Conservation (phyloP, 2,888 invertebrate species). For the Cylindroiulus punctatus region DNA sequence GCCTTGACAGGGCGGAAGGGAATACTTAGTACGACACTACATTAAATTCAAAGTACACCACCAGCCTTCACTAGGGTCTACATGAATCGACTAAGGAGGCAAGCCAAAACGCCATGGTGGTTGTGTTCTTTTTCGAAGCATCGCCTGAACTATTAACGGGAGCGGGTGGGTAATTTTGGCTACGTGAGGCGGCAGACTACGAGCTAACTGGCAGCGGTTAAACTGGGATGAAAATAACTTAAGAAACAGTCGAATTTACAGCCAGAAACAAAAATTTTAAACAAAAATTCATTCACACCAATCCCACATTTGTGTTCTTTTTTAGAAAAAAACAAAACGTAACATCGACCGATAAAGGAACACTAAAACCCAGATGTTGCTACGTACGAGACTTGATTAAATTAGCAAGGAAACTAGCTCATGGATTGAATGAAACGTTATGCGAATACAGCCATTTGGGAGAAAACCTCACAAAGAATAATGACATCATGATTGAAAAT, state of each 20-base stretch:
- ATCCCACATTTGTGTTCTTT: conserved; percentile 37
- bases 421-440: conserved; percentile 41
- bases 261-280: background rate
- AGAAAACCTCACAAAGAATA: conserved; percentile 47
- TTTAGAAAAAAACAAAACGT: conserved; percentile 34
- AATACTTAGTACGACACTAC: conserved; percentile 19
- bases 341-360: conserved; percentile 37
- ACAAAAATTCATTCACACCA: conserved; percentile 21
- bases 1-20: background rate
- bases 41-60: conserved; percentile 40
- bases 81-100: background rate
- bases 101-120: background rate
- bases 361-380: background rate
- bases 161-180: background rate
- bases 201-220: background rate
- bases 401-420: conserved; percentile 4
- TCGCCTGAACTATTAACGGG: background rate
- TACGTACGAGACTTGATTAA: background rate
- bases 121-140: background rate
- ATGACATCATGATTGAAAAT: conserved; percentile 35
- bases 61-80: conserved; percentile 22
- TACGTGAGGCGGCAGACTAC: background rate
- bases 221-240: conserved; percentile 1
- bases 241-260: conserved; percentile 1
- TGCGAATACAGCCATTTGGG: conserved; percentile 13